These are phyloP conservation scores for Drosophila siamana DNA, from an alignment of 2,888 invertebrate genomes.

Conservation along the genomic window DNA sequence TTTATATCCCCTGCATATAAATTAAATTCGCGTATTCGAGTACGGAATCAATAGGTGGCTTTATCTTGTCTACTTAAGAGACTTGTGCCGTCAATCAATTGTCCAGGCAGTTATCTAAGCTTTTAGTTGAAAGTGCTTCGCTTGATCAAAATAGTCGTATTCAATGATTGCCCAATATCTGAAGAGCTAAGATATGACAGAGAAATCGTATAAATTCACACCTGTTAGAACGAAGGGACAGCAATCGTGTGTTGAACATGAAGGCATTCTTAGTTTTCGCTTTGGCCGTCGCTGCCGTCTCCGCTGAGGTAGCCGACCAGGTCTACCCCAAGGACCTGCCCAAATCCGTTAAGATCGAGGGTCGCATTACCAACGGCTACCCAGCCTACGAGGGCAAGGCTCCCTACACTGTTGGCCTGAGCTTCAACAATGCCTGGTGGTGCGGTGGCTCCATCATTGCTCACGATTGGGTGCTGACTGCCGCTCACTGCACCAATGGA, in stretches of 20 bases:
- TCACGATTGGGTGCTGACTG: conserved; percentile 73
- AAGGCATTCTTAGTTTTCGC: conserved; percentile 31
- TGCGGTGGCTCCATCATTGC: conserved; percentile 80
- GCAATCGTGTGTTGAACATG: conserved; percentile 23
- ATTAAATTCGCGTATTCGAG: not conserved
- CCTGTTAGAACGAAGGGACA: conserved; percentile 20
- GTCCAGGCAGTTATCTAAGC: conserved; percentile 16
- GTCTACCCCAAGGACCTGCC: conserved; percentile 54
- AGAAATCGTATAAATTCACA: conserved; percentile 24
- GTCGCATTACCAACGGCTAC: conserved; percentile 74
- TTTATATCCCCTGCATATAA: not conserved
- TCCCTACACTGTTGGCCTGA: conserved; percentile 77
- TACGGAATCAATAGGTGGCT: not conserved
- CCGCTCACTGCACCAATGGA: conserved; percentile 77
- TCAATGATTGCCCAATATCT: conserved; percentile 17
- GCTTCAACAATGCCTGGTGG: conserved; percentile 67
- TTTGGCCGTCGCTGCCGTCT: conserved; percentile 50
- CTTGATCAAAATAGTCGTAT: conserved; percentile 9
- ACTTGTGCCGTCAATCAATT: not conserved
- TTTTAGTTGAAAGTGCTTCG: not conserved
- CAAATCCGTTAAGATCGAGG: conserved; percentile 42
- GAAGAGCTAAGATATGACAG: conserved; percentile 17
- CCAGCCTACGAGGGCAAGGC: conserved; percentile 69
- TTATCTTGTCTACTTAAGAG: not conserved
- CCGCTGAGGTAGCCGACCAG: conserved; percentile 31